A percentile compares a stretch with the other conserved stretches of the same genome.
Conservation (phyloP, 2,113 vertebrate species). For the Perccottus glenii region DNA sequence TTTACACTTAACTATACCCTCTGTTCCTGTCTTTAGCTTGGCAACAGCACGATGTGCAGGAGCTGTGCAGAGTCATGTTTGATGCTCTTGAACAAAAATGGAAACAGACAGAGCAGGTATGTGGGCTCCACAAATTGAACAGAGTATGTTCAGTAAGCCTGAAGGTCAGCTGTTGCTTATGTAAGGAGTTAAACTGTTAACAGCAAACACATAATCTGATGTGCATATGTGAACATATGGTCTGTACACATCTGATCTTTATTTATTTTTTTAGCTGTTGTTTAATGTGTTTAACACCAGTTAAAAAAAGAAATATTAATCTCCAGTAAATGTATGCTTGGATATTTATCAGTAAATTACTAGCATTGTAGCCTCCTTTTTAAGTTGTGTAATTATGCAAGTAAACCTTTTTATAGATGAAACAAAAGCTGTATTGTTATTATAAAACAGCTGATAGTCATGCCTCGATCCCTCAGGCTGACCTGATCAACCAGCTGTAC, state of each 20-base stretch:
- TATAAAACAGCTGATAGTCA: slow-evolving; percentile 31
- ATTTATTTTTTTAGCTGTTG: slow-evolving; percentile 18
- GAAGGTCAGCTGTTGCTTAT: slow-evolving; percentile 41
- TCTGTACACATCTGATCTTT: slow-evolving; percentile 24
- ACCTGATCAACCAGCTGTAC: slow-evolving; percentile 98
- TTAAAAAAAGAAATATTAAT: not conserved
- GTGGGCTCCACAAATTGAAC: slow-evolving; percentile 21
- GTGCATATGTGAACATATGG: slow-evolving; percentile 32
- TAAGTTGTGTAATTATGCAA: not conserved
- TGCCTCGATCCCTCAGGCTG: slow-evolving; percentile 83
- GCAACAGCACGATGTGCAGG: slow-evolving; percentile 99
- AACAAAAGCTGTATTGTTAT: slow-evolving; percentile 31
- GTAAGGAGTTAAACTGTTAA: slow-evolving; percentile 30
- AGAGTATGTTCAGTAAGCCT: slow-evolving; percentile 36
- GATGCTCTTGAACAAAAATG: slow-evolving; percentile 99
- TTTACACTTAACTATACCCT: slow-evolving; percentile 12
- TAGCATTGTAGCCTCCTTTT: not conserved
- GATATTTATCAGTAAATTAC: not conserved
- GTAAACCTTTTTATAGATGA: not conserved
- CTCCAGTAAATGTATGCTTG: not conserved
- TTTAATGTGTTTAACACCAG: slow-evolving; percentile 10
- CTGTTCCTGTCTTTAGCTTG: slow-evolving; percentile 83
- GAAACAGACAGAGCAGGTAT: slow-evolving; percentile 98
- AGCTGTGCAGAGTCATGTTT: slow-evolving; percentile 99
- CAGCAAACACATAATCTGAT: slow-evolving; percentile 33